Evolutionary conservation across 2,797 vertebrate genomes (phyloP), one percentile per base, ranked within the genome.

Genomic region (Dermochelys coriacea): DNA sequence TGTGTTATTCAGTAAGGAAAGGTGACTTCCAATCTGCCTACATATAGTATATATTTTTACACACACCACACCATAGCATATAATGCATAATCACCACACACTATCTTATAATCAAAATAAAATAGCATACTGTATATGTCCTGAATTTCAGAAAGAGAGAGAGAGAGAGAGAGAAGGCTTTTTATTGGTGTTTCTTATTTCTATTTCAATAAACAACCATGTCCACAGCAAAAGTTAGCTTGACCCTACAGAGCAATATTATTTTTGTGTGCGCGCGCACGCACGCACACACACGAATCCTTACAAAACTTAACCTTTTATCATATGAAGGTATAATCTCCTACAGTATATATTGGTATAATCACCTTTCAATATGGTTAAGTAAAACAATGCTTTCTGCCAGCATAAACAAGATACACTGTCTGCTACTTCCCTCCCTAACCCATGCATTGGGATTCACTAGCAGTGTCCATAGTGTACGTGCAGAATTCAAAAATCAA

Each of bases 1-100:
- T 57, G 68, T 61, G 16, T 80, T 90, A 88, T 77, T 93, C 82
- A 91, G 47, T 7, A 85, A 47, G 41, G 54, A 89, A 90, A 95
- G 10, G 47, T 41, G 59, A 79, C 10, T 85, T 91, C 77, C 92
- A 82, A 61, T 57, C 27, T 89, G 51, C 14, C 47, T 86, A 61
- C 77, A 29, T 61, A 71, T 68, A 77, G 8, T 77, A 47, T 31
- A 49, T 49, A 49, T 85, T n/a, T n/a, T n/a, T n/a, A n/a, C n/a
- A 87, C 2, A 47, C 2, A 47, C 37, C 27, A 49, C 25, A 91
- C 25, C 41, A 61, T 0, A 87, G 25, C 3, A 77, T 4, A 11
- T 41, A 27, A 31, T 85, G 47, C 59, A 81, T 95, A 91, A 86
- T 86, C 55, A 78, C 19, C 31, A 85, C 49, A 92, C 2, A 11